A percentile compares a stretch with the other conserved stretches of the same genome.
Conservation (phyloP, 2,113 vertebrate genomes). For the Mobula birostris region DNA sequence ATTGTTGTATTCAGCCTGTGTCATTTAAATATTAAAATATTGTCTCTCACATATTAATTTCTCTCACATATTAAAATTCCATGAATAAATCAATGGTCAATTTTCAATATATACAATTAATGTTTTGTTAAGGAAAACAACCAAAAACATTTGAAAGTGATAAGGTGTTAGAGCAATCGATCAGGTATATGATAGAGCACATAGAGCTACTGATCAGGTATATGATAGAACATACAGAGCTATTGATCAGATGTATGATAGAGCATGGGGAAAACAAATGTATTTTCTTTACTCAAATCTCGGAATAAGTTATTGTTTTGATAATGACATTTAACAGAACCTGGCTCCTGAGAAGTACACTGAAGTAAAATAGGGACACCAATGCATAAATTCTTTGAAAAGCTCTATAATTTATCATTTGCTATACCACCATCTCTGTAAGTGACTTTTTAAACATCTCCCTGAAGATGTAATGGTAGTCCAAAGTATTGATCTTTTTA, state of each 20-base stretch:
- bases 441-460: not conserved
- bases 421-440: not conserved
- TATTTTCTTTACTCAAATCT: not conserved
- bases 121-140: not conserved
- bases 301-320: not conserved
- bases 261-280: not conserved
- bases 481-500: not conserved
- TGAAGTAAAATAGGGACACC: too few relatives aligned
- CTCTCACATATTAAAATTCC: not conserved
- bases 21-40: not conserved
- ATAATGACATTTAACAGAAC: not conserved
- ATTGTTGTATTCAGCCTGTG: not conserved
- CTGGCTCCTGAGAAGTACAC: too few relatives aligned
- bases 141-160: not conserved
- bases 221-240: not conserved
- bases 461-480: not conserved
- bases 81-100: not conserved
- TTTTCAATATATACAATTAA: not conserved
- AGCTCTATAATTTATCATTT: not conserved
- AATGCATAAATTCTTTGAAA: not conserved
- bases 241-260: not conserved
- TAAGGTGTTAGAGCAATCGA: not conserved
- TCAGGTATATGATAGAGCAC: not conserved
- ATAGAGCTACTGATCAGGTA: not conserved
- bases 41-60: not conserved